These are phyloP conservation scores for Sminthurides aquaticus DNA, from an alignment of 2,888 invertebrate genomes.

Conservation along the genomic window DNA sequence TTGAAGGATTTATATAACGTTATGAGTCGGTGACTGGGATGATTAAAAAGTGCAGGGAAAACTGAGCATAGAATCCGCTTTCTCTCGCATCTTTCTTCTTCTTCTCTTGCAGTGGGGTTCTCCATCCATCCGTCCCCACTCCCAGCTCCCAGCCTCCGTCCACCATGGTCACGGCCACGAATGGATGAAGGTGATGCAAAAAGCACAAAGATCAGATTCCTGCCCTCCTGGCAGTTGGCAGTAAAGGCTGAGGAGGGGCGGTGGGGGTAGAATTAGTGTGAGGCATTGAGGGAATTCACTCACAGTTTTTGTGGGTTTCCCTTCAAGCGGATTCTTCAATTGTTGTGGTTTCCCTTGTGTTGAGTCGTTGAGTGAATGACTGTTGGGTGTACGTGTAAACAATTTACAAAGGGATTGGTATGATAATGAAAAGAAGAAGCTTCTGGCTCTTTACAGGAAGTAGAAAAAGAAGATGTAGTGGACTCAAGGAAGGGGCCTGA, in stretches of 20 bases:
- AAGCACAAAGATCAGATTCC: too few species aligned
- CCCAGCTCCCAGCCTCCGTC: too few species aligned
- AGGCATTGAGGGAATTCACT: not conserved
- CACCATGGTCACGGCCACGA: too few species aligned
- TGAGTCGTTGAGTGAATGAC: not conserved
- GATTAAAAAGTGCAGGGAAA: not conserved
- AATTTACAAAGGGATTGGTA: not conserved
- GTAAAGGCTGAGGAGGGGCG: too few species aligned
- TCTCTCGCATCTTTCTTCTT: too few species aligned
- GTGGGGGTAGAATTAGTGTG: not conserved
- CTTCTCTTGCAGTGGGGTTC: too few species aligned
- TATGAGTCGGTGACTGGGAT: not conserved
- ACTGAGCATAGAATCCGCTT: not conserved
- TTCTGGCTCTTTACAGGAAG: too few species aligned
- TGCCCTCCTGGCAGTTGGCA: too few species aligned
- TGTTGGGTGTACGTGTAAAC: not conserved
- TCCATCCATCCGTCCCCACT: too few species aligned
- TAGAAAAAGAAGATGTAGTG: too few species aligned
- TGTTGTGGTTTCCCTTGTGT: not conserved
- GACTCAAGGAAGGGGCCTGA: too few species aligned
- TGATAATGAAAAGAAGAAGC: conserved; percentile 1
- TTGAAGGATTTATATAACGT: not conserved
- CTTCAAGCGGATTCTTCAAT: not conserved
- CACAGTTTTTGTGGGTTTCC: not conserved
- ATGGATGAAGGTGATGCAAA: too few species aligned